Conservation (phyloP, 2,113 vertebrate genomes). For the Tympanuchus pallidicinctus region DNA sequence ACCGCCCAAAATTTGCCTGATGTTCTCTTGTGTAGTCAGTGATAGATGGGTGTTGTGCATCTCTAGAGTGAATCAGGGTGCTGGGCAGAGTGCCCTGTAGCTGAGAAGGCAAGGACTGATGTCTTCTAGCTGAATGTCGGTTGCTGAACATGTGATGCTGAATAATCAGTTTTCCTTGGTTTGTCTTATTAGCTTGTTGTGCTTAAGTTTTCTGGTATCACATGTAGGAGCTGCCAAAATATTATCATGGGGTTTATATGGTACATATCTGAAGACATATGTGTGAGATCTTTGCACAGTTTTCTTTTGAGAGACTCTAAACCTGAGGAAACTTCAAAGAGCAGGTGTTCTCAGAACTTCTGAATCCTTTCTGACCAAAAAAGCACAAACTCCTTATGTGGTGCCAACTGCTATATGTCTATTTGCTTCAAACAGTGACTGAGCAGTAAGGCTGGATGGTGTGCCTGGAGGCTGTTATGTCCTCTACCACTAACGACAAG, state of each 20-base stretch:
- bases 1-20: neutral
- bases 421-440: neutral
- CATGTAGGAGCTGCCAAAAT: fast-evolving
- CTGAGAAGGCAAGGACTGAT: neutral
- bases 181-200: neutral
- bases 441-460: neutral
- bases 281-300: neutral
- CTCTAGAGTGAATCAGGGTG: fast-evolving
- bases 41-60: neutral
- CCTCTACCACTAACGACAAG: neutral
- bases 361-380: neutral
- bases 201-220: neutral
- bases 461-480: neutral
- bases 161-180: neutral
- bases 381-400: neutral
- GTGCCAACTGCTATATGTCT: neutral
- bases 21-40: neutral
- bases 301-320: neutral
- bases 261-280: neutral
- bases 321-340: neutral
- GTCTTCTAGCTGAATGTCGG: neutral
- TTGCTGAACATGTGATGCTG: neutral
- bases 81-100: neutral
- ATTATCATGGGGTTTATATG: fast-evolving
- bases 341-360: neutral